Conservation (phyloP, 2,797 vertebrate species). For the Chiroxiphia lanceolata region DNA sequence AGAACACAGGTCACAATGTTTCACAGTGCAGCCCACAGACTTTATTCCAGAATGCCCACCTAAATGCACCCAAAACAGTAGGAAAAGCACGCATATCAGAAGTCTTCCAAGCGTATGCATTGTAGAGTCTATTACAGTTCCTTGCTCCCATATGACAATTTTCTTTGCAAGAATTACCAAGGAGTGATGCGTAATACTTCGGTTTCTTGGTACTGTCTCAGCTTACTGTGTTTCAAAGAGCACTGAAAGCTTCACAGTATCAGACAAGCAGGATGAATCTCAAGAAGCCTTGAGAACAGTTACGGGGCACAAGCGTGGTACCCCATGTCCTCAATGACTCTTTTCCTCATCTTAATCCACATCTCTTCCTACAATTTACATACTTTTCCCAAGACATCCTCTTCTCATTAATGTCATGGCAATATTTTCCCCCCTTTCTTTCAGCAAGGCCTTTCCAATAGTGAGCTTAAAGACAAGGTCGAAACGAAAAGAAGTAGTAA, state of each 20-base stretch:
- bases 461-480: neutral
- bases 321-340: neutral
- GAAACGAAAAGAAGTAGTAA: neutral
- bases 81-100: accelerated
- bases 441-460: neutral
- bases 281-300: neutral
- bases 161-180: neutral
- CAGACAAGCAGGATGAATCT: accelerated
- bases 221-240: neutral
- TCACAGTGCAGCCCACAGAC: neutral
- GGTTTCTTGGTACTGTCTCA: neutral
- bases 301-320: neutral
- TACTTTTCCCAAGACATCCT: neutral
- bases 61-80: neutral
- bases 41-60: neutral
- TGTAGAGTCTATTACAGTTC: neutral
- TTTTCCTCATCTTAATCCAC: neutral
- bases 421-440: neutral
- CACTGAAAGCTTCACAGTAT: neutral
- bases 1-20: neutral
- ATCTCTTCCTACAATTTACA: neutral
- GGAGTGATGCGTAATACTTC: neutral
- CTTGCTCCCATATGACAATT: neutral
- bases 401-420: neutral
- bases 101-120: neutral